Conservation (phyloP, 2,888 invertebrate species). For the Campopleginae sp. region DNA sequence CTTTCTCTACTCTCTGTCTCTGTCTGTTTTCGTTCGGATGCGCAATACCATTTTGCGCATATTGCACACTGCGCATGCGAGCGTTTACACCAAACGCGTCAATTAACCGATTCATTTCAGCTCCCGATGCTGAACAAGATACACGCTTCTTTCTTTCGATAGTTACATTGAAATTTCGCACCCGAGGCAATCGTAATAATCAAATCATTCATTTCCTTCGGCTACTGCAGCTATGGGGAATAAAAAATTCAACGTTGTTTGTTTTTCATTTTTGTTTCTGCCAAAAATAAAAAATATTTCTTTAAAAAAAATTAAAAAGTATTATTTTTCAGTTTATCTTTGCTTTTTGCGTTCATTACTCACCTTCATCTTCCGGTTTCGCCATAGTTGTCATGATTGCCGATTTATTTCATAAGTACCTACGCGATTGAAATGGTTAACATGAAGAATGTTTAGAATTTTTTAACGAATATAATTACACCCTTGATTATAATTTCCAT, state of each 20-base stretch:
- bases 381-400: not conserved
- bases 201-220: not conserved
- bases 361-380: not conserved
- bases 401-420: too few species aligned
- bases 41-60: not conserved
- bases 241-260: too few species aligned
- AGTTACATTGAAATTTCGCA: not conserved
- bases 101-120: conserved; percentile 52
- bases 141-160: conserved; percentile 6
- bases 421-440: not conserved
- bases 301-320: not conserved
- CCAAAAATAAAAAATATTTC: not conserved
- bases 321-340: not conserved
- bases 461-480: not conserved
- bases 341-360: not conserved
- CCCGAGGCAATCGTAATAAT: not conserved
- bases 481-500: too few species aligned
- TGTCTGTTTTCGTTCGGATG: not conserved
- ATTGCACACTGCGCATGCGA: conserved; percentile 55
- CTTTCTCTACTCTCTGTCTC: conserved; percentile 13
- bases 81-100: conserved; percentile 17
- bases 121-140: conserved; percentile 22
- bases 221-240: too few species aligned
- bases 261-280: not conserved
- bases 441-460: not conserved